These are phyloP conservation scores for Thyatira batis DNA, from an alignment of 2,888 invertebrate genomes.

Conservation along the genomic window DNA sequence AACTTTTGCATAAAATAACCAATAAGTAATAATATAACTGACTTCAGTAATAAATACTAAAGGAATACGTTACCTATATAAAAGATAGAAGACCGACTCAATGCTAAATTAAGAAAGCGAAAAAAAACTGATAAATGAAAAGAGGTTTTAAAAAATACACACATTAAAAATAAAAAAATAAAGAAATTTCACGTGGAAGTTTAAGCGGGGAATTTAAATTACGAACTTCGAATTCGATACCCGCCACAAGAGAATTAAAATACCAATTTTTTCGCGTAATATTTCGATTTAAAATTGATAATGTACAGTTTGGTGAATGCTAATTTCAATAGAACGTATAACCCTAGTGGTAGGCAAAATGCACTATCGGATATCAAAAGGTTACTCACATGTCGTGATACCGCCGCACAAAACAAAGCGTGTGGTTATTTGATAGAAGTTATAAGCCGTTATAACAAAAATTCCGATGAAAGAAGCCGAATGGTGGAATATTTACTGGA, in stretches of 20 bases:
- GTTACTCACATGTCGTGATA: conserved; percentile 66
- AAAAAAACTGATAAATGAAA: too few species aligned
- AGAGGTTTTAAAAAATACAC: too few species aligned
- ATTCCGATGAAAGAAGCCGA: conserved; percentile 51
- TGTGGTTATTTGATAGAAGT: conserved; percentile 69
- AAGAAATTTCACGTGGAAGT: neutral
- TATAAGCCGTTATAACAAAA: conserved; percentile 54
- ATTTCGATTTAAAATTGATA: too few species aligned
- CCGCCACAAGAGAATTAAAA: neutral
- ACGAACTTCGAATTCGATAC: neutral
- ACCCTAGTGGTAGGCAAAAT: conserved; percentile 66
- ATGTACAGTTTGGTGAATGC: conserved; percentile 67
- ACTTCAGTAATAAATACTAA: too few species aligned
- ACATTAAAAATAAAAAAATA: neutral
- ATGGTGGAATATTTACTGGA: conserved; percentile 67
- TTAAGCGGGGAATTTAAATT: conserved; percentile 22
- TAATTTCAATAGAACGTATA: conserved; percentile 67
- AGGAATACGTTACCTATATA: too few species aligned
- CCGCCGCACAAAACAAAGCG: conserved; percentile 65
- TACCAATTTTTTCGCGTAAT: neutral
- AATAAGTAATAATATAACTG: too few species aligned
- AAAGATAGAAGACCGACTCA: too few species aligned
- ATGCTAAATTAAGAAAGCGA: too few species aligned
- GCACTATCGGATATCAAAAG: conserved; percentile 70
- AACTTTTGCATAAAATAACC: too few species aligned